Evolutionary conservation across 2,888 invertebrate species (phyloP).

Genomic region (Pandemis heparana): DNA sequence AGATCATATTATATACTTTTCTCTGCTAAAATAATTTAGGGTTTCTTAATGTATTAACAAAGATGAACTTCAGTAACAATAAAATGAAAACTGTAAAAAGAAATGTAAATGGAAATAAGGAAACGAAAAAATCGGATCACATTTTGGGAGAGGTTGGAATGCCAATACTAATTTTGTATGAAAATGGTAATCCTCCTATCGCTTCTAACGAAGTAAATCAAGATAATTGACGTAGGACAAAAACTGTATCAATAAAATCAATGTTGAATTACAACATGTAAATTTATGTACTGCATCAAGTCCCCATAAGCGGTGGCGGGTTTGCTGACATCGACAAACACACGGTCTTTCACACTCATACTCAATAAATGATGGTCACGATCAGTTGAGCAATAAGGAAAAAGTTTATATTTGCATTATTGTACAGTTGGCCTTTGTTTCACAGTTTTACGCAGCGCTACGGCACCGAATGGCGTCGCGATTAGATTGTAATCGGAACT

Average conservation of each 20-base stretch:
- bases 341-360: constrained; percentile 68
- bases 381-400: constrained; percentile 77
- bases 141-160: constrained; percentile 8
- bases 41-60: not conserved
- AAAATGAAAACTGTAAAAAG: not conserved
- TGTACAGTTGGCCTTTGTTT: constrained; percentile 41
- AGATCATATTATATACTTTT: not conserved
- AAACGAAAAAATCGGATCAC: not conserved
- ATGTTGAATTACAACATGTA: constrained; percentile 3
- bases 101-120: not conserved
- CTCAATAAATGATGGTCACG: constrained; percentile 71
- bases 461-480: constrained; percentile 37
- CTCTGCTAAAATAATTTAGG: not conserved
- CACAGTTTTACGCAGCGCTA: constrained; percentile 60
- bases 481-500: constrained; percentile 44
- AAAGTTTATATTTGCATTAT: constrained; percentile 44
- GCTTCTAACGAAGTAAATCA: not conserved
- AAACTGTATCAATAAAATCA: not conserved
- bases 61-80: not conserved
- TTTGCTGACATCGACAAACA: constrained; percentile 68
- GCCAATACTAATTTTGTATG: constrained; percentile 9
- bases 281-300: not conserved
- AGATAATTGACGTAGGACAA: not conserved
- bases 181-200: not conserved
- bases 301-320: constrained; percentile 68